A percentile compares a stretch with the other conserved stretches of the same genome.
Conservation (phyloP, 2,888 invertebrate genomes). For the Calameuta pallipes region DNA sequence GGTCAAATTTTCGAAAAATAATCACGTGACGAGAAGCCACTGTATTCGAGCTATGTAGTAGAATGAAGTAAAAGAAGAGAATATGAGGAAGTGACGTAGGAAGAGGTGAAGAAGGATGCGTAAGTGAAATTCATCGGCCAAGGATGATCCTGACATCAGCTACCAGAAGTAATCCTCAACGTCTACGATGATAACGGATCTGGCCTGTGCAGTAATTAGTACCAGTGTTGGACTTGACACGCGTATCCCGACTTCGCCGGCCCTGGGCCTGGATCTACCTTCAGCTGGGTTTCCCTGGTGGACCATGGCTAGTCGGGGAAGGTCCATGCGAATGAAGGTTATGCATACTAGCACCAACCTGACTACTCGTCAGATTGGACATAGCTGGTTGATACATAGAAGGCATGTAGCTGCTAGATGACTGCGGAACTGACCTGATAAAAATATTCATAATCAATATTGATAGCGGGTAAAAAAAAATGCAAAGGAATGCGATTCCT, state of each 20-base stretch:
- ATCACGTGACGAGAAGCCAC: background rate
- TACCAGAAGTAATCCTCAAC: background rate
- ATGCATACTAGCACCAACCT: conserved; percentile 50
- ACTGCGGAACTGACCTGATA: conserved; percentile 49
- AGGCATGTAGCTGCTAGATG: conserved; percentile 53
- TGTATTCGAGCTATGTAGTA: background rate
- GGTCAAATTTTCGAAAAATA: background rate
- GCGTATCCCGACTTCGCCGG: background rate
- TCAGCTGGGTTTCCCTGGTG: conserved; percentile 57
- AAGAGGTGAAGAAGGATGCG: background rate
- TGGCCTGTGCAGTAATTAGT: background rate
- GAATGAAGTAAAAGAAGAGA: background rate
- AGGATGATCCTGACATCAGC: background rate
- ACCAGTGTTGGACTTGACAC: background rate
- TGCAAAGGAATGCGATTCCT: conserved; percentile 9
- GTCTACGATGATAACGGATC: background rate
- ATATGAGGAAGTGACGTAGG: background rate
- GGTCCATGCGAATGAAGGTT: conserved; percentile 56
- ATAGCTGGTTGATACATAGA: conserved; percentile 55
- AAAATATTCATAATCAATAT: conserved; percentile 10
- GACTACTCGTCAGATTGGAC: conserved; percentile 51
- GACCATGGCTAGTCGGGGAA: conserved; percentile 54
- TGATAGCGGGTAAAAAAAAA: background rate
- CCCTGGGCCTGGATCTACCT: conserved; percentile 40
- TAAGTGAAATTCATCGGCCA: background rate